Conservation (phyloP, 2,797 vertebrate genomes). For the Lacerta bilineata region DNA sequence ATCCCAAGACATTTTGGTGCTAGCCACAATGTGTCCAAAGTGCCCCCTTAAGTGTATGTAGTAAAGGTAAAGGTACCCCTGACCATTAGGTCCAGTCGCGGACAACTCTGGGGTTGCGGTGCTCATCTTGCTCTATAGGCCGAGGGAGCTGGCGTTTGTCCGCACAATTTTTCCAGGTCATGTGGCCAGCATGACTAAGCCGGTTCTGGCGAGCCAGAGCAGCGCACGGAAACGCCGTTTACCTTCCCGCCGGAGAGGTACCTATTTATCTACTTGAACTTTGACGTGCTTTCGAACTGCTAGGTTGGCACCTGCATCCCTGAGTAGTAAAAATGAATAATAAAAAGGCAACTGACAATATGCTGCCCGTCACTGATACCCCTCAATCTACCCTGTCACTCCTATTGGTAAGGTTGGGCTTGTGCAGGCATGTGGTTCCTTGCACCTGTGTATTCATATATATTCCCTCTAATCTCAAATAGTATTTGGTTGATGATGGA, state of each 20-base stretch:
- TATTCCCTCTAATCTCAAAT: neutral
- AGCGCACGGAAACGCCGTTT: no score
- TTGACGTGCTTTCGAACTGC: no score
- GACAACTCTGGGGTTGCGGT: no score
- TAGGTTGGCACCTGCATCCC: no score
- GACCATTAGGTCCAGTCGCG: no score
- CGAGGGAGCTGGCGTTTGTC: no score
- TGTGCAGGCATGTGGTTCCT: neutral
- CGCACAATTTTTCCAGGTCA: no score
- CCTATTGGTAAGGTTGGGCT: neutral
- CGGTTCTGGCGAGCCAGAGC: no score
- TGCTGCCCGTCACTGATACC: neutral
- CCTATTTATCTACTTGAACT: no score
- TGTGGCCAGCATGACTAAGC: no score
- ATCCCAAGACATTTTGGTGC: neutral
- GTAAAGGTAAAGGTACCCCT: neutral
- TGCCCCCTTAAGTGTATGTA: neutral
- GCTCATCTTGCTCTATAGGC: no score
- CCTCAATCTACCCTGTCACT: neutral
- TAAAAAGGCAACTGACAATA: neutral
- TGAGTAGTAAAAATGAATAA: neutral
- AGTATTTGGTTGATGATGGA: neutral
- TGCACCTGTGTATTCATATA: neutral
- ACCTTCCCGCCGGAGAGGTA: no score
- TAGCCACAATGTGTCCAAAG: neutral